Conservation (phyloP, 2,113 vertebrate genomes). For the Neogobius melanostomus region DNA sequence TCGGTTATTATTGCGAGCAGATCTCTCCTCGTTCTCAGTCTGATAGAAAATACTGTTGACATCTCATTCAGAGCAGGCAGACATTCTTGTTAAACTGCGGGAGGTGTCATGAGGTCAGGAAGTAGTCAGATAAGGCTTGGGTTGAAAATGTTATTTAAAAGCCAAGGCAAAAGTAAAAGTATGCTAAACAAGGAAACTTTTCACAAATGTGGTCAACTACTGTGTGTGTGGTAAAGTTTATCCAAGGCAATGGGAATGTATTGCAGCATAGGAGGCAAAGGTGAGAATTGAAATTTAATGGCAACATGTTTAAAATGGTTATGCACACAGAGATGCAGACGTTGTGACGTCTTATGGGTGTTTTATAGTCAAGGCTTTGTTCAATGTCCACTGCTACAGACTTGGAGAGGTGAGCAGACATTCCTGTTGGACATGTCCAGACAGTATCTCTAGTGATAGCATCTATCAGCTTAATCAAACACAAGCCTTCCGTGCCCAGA, state of each 20-base stretch:
- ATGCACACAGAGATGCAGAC: too few relatives aligned
- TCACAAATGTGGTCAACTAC: background rate
- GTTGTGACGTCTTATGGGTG: too few relatives aligned
- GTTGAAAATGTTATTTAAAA: slow-evolving; percentile 8
- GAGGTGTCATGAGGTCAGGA: slow-evolving; percentile 13
- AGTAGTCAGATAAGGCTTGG: slow-evolving; percentile 2
- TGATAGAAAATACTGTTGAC: slow-evolving; percentile 9
- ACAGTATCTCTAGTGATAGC: slow-evolving; percentile 11
- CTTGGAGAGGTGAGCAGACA: slow-evolving; percentile 9
- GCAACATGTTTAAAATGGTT: too few relatives aligned
- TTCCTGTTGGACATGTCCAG: slow-evolving; percentile 33
- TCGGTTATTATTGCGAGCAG: background rate
- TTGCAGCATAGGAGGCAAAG: too few relatives aligned
- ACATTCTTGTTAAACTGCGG: slow-evolving; percentile 10
- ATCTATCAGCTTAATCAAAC: slow-evolving; percentile 22
- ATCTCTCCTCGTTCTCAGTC: slow-evolving; percentile 7
- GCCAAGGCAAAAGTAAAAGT: background rate
- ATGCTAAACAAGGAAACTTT: background rate
- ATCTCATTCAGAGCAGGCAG: slow-evolving; percentile 27
- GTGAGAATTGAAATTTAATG: too few relatives aligned
- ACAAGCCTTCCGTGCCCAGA: background rate
- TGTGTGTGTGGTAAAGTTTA: background rate
- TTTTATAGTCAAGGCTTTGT: too few relatives aligned
- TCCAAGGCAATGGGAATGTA: background rate
- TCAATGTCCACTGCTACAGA: too few relatives aligned